Conservation (phyloP, 2,888 invertebrate species). For the Ametastegia equiseti region DNA sequence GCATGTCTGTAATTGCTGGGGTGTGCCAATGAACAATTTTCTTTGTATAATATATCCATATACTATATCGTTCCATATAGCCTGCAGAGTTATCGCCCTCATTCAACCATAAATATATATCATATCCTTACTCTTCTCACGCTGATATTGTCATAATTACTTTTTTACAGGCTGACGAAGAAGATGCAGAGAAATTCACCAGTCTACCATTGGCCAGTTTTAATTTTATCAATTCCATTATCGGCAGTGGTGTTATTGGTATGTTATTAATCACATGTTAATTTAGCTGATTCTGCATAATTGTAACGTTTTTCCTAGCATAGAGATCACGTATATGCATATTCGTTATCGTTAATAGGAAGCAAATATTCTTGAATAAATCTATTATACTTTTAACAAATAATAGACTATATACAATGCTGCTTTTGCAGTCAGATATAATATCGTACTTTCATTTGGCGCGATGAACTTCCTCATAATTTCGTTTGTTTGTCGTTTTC, state of each 20-base stretch:
- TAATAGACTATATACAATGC: background rate
- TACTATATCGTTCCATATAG: background rate
- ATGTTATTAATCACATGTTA: constrained; percentile 59
- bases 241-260: constrained; percentile 93
- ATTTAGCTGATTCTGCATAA: background rate
- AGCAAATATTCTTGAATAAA: background rate
- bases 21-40: constrained; percentile 38
- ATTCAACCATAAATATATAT: background rate
- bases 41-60: constrained; percentile 9
- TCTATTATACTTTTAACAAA: background rate
- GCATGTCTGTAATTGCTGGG: constrained; percentile 41
- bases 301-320: background rate
- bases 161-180: constrained; percentile 73
- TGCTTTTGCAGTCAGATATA: no score
- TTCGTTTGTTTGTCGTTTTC: background rate
- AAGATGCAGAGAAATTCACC: constrained; percentile 80
- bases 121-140: constrained; percentile 28
- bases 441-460: background rate
- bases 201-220: constrained; percentile 88
- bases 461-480: background rate
- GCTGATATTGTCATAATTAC: constrained; percentile 12
- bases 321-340: background rate
- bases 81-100: background rate
- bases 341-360: background rate
- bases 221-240: constrained; percentile 93